Evolutionary conservation across 2,113 vertebrate genomes (phyloP).

Genomic region (Microcebus lehilahytsara): DNA sequence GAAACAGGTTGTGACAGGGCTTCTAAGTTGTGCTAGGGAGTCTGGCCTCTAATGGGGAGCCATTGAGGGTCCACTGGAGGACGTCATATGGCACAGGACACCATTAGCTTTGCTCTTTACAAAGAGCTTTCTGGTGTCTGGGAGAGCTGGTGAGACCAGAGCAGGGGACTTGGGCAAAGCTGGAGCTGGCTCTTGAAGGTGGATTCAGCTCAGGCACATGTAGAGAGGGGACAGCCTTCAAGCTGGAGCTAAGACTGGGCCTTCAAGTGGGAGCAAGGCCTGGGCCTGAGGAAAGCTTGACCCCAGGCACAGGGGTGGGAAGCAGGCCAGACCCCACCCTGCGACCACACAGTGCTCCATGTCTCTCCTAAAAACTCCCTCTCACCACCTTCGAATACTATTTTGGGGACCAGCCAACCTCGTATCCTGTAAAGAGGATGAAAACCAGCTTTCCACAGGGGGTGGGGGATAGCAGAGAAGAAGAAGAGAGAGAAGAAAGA

Average conservation of each 20-base stretch:
- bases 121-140: neutral
- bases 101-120: neutral
- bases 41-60: neutral
- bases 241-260: neutral
- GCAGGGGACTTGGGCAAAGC: neutral
- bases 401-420: conserved; percentile 53
- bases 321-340: neutral
- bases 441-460: conserved; percentile 65
- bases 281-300: neutral
- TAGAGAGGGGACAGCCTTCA: neutral
- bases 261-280: neutral
- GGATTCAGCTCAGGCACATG: neutral
- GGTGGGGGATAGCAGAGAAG: conserved; percentile 39
- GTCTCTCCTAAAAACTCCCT: neutral
- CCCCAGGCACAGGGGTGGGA: neutral
- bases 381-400: conserved; percentile 11
- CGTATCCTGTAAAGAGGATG: conserved; percentile 56
- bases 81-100: neutral
- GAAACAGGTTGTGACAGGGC: neutral
- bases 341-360: neutral
- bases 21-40: neutral
- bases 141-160: neutral
- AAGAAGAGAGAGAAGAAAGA: neutral
- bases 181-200: neutral
- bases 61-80: neutral